Percentiles rank a stretch among this genome's conserved stretches.
phyloP scores from a whole-genome alignment of 2,888 invertebrate genomes.

The Watsonalla binaria region DNA sequence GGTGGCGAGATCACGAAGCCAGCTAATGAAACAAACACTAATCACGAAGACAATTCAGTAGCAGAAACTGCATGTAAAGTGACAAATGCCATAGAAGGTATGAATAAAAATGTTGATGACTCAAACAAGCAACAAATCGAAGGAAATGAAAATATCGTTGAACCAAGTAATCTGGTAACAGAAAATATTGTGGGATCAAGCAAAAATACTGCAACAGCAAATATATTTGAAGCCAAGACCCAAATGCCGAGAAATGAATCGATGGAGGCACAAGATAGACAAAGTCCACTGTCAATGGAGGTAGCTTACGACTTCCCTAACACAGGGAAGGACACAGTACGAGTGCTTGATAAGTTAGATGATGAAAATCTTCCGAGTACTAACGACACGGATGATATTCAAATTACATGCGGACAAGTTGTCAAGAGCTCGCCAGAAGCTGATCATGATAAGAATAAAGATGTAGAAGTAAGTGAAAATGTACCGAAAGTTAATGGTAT shows the following conservation, averaged over 20 bases:
- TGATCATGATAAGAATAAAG: slow-evolving; percentile 22
- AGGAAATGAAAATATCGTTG: neutral
- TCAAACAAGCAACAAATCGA: neutral
- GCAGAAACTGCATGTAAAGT: slow-evolving; percentile 6
- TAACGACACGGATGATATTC: slow-evolving; percentile 63
- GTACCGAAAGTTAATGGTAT: slow-evolving; percentile 40
- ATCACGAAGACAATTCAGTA: neutral
- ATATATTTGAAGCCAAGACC: slow-evolving; percentile 46
- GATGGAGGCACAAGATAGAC: slow-evolving; percentile 37
- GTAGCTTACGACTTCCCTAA: slow-evolving; percentile 51
- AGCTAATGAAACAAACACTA: slow-evolving; percentile 9
- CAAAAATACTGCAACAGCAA: slow-evolving; percentile 2
- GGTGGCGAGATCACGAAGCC: neutral
- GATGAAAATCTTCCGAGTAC: slow-evolving; percentile 60
- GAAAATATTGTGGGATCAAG: slow-evolving; percentile 2
- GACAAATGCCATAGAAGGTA: slow-evolving; percentile 4
- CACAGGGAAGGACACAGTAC: slow-evolving; percentile 32
- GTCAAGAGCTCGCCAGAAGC: slow-evolving; percentile 44
- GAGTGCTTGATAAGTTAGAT: slow-evolving; percentile 48
- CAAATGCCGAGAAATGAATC: slow-evolving; percentile 41
- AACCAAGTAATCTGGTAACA: neutral
- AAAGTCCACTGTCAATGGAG: slow-evolving; percentile 48
- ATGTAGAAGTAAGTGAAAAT: slow-evolving; percentile 15
- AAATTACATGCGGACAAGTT: slow-evolving; percentile 63
- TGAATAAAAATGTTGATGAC: slow-evolving; percentile 2